Evolutionary conservation across 2,113 vertebrate genomes (phyloP).

Genomic region (Phaethon lepturus): DNA sequence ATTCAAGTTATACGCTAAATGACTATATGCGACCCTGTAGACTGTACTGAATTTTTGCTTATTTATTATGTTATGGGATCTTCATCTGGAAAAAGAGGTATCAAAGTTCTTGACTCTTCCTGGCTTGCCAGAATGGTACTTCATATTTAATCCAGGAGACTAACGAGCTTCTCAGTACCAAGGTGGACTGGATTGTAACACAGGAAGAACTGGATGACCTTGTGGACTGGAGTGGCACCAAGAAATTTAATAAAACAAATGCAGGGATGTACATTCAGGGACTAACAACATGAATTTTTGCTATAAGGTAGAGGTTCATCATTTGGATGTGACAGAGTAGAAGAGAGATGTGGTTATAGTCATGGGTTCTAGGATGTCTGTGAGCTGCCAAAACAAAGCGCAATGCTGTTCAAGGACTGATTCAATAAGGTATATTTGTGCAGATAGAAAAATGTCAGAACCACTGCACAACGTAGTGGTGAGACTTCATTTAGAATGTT

Average conservation of each 20-base stretch:
- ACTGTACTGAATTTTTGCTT: background rate
- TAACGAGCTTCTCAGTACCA: background rate
- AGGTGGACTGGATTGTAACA: background rate
- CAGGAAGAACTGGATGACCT: background rate
- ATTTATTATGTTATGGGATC: background rate
- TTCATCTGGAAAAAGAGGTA: background rate
- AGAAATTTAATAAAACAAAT: background rate
- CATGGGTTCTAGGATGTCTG: background rate
- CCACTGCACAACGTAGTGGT: background rate
- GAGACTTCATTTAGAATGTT: background rate
- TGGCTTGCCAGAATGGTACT: background rate
- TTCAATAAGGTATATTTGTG: background rate
- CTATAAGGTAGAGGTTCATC: background rate
- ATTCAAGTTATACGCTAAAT: background rate
- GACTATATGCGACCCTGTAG: background rate
- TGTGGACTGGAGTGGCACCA: background rate
- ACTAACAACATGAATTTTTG: background rate
- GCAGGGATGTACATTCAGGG: background rate
- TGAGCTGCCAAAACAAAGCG: background rate
- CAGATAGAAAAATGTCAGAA: background rate
- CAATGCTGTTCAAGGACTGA: background rate
- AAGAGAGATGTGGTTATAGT: background rate
- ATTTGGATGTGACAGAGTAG: background rate
- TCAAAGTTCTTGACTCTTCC: background rate
- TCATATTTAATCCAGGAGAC: background rate